phyloP scores from a whole-genome alignment of 2,113 vertebrate species.

The Alethe castanea region DNA sequence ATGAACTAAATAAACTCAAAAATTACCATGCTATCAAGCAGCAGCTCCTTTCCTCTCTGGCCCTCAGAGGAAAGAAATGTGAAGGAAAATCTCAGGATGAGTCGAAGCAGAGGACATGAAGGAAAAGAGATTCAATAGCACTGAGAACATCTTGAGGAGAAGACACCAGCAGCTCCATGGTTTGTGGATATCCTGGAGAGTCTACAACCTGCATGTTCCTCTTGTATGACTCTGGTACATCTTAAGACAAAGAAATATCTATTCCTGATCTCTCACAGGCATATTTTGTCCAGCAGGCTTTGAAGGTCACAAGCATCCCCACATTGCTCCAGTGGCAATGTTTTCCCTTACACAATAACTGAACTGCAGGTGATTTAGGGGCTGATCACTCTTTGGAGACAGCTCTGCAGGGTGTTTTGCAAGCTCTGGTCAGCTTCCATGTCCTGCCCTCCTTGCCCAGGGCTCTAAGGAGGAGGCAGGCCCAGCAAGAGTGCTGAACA shows the following conservation, averaged over 20 bases:
- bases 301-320: background rate
- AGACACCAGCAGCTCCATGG: background rate
- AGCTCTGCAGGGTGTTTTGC: background rate
- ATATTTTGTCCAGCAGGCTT: background rate
- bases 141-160: background rate
- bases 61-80: background rate
- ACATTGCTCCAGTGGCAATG: fast-evolving
- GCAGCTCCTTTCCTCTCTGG: background rate
- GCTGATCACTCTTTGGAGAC: background rate
- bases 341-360: background rate
- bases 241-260: background rate
- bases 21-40: background rate
- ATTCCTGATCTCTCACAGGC: background rate
- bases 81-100: background rate
- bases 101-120: background rate
- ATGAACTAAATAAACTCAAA: background rate
- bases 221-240: background rate
- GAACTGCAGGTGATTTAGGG: background rate
- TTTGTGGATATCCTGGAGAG: background rate
- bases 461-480: background rate
- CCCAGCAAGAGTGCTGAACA: background rate
- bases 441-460: background rate
- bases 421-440: background rate
- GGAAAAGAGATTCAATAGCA: background rate
- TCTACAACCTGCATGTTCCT: background rate